Conservation (phyloP, 2,888 invertebrate species). For the Lymantria monacha region DNA sequence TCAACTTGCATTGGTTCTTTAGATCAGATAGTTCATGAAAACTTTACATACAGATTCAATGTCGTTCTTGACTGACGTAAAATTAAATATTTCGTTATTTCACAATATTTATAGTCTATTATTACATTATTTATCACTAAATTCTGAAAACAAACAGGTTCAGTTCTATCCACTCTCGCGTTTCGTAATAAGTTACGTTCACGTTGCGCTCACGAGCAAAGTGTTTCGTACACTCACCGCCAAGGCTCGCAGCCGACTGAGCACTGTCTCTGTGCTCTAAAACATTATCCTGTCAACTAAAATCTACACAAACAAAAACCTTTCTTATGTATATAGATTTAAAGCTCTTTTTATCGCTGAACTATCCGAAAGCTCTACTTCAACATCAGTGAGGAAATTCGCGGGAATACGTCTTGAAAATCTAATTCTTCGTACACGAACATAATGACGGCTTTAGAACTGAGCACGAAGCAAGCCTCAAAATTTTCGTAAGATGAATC, state of each 20-base stretch:
- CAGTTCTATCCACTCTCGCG: too few relatives aligned
- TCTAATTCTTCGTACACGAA: slow-evolving; percentile 72
- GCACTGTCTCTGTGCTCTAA: slow-evolving; percentile 52
- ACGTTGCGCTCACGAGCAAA: slow-evolving; percentile 42
- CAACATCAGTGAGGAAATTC: slow-evolving; percentile 50
- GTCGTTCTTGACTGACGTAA: too few relatives aligned
- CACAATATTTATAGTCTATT: too few relatives aligned
- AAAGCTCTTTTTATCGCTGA: slow-evolving; percentile 37
- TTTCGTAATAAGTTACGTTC: slow-evolving; percentile 4
- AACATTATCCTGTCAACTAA: slow-evolving; percentile 46
- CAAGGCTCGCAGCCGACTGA: slow-evolving; percentile 74
- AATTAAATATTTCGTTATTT: too few relatives aligned
- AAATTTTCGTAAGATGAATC: slow-evolving; percentile 59
- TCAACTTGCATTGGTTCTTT: too few relatives aligned
- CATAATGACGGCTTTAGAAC: slow-evolving; percentile 77
- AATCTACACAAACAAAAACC: slow-evolving; percentile 34
- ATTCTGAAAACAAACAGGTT: too few relatives aligned
- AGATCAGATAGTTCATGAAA: too few relatives aligned
- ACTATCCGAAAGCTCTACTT: slow-evolving; percentile 19
- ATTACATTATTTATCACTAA: too few relatives aligned
- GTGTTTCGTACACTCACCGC: slow-evolving; percentile 48
- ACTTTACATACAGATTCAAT: too few relatives aligned
- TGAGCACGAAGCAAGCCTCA: slow-evolving; percentile 61
- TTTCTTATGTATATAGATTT: slow-evolving; percentile 35
- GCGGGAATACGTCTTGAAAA: slow-evolving; percentile 63